A percentile compares a stretch with the other conserved stretches of the same genome.
Evolutionary conservation across 2,113 vertebrate species (phyloP).

Genomic region (Xiphophorus maculatus): DNA sequence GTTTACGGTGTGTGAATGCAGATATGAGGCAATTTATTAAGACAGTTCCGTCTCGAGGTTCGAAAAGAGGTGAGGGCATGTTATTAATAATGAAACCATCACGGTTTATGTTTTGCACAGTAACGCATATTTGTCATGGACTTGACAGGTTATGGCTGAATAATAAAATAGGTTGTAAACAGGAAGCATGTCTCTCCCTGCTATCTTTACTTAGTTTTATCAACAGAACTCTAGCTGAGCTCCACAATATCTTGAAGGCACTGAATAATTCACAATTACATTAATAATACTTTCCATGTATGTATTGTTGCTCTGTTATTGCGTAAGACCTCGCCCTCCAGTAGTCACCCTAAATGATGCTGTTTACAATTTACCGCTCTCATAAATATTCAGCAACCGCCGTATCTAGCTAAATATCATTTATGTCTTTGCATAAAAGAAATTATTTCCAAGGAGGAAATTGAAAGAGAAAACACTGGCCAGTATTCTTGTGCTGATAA

Average conservation of each 20-base stretch:
- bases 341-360: constrained; percentile 17
- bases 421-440: constrained; percentile 36
- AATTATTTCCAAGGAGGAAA: constrained; percentile 41
- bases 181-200: neutral
- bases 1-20: neutral
- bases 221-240: neutral
- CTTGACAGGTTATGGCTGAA: neutral
- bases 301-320: constrained; percentile 16
- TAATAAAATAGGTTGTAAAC: neutral
- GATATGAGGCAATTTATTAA: neutral
- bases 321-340: constrained; percentile 1
- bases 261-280: constrained; percentile 31
- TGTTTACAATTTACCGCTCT: constrained; percentile 12
- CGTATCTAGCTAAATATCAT: constrained; percentile 27
- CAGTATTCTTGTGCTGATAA: neutral
- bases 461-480: constrained; percentile 27
- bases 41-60: neutral
- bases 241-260: neutral
- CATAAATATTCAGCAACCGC: constrained; percentile 47
- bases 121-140: neutral
- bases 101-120: neutral
- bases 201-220: neutral
- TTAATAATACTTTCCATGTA: constrained; percentile 5
- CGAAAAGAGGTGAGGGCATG: neutral
- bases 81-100: constrained; percentile 1